A percentile compares a stretch with the other conserved stretches of the same genome.
Conservation (phyloP, 1,140 invertebrate genomes). For the Bombus impatiens region DNA sequence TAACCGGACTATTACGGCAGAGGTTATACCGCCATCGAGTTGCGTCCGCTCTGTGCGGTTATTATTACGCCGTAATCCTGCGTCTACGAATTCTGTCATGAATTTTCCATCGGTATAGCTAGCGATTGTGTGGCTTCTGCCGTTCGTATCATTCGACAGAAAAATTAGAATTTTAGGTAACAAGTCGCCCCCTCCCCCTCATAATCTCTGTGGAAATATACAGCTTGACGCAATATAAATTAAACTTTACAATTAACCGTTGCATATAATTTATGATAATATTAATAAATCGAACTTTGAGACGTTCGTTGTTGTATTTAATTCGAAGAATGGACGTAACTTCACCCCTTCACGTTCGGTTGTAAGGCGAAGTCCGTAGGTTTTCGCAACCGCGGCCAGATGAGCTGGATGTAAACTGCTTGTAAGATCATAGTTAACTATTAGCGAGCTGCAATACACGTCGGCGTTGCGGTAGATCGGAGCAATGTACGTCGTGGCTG, state of each 20-base stretch:
- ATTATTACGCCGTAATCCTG: conserved; percentile 7
- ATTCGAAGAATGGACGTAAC: not conserved
- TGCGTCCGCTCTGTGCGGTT: not conserved
- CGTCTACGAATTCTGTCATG: not conserved
- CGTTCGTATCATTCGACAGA: accelerated
- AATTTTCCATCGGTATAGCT: too few relatives aligned
- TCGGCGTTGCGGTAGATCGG: conserved; percentile 27
- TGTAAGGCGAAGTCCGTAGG: not conserved
- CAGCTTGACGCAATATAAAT: not conserved
- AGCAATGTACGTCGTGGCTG: conserved; percentile 15
- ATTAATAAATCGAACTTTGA: too few relatives aligned
- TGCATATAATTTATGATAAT: too few relatives aligned
- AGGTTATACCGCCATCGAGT: conserved; percentile 24
- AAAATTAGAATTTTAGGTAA: not conserved
- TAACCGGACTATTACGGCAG: conserved; percentile 41
- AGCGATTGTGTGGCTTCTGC: not conserved
- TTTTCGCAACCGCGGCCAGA: conserved; percentile 40
- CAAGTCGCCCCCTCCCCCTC: accelerated
- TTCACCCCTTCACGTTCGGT: not conserved
- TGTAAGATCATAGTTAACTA: conserved; percentile 55
- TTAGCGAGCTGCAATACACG: conserved; percentile 34
- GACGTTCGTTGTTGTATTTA: too few relatives aligned
- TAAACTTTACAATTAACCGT: too few relatives aligned
- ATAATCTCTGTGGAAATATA: not conserved
- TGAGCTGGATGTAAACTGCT: conserved; percentile 32